Conservation (phyloP, 1,140 invertebrate species). For the Heliconius melpomene region DNA sequence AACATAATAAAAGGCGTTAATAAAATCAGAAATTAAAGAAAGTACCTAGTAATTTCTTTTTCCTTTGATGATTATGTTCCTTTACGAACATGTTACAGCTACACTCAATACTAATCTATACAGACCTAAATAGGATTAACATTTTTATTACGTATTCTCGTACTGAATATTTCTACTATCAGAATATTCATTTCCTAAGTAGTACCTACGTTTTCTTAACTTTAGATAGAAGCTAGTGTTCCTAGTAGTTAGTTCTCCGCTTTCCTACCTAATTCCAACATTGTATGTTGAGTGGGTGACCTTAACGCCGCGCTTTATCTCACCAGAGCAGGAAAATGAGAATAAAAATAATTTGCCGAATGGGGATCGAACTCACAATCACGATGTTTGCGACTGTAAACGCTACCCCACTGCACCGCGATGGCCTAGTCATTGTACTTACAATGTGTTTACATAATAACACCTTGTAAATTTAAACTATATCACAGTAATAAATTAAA, state of each 20-base stretch:
- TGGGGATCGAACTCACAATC: no score
- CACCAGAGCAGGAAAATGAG: no score
- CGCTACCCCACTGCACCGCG: no score
- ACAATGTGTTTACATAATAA: background rate
- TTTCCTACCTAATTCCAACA: no score
- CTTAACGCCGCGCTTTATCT: no score
- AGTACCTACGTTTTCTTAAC: no score
- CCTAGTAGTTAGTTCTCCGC: no score
- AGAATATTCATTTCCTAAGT: background rate
- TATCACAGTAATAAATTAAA: background rate
- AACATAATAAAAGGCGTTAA: background rate
- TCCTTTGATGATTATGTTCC: background rate
- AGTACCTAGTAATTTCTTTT: background rate
- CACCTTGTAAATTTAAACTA: background rate
- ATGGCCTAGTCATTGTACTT: background rate
- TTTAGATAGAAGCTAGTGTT: no score
- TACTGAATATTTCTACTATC: background rate
- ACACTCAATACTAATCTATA: background rate
- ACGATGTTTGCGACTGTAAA: no score
- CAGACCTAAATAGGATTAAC: background rate
- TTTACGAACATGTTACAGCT: conserved; percentile 1
- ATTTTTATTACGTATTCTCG: background rate
- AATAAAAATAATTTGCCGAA: no score
- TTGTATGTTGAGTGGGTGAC: no score
- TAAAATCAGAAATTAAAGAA: background rate